These are phyloP conservation scores for Reinhardtius hippoglossoides DNA, from an alignment of 2,113 vertebrate species.

Conservation along the genomic window DNA sequence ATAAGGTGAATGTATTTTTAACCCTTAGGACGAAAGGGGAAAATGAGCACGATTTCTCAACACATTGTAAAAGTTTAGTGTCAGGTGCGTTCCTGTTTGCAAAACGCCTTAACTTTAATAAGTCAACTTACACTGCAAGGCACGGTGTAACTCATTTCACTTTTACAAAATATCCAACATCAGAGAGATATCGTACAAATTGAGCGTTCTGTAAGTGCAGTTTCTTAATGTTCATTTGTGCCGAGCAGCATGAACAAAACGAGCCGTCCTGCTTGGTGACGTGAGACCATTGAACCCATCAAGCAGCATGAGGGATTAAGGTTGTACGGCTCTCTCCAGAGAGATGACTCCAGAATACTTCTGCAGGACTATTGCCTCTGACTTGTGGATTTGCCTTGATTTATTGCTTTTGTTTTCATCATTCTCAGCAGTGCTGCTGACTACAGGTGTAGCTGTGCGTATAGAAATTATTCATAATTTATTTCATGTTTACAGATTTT, in stretches of 20 bases:
- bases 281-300: conserved; percentile 32
- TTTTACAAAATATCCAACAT: neutral
- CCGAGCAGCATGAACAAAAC: conserved; percentile 1
- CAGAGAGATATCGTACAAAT: neutral
- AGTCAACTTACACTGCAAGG: neutral
- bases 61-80: neutral
- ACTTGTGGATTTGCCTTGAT: conserved; percentile 62
- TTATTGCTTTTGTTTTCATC: conserved; percentile 77
- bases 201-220: neutral
- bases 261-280: neutral
- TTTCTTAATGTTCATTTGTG: neutral
- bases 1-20: neutral
- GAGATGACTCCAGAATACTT: conserved; percentile 54
- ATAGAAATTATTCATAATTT: conserved; percentile 72
- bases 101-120: neutral
- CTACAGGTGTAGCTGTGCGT: conserved; percentile 62
- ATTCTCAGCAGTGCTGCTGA: conserved; percentile 63
- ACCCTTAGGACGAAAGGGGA: neutral
- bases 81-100: neutral
- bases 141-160: neutral
- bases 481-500: conserved; percentile 53
- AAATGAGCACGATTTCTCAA: neutral
- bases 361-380: conserved; percentile 51
- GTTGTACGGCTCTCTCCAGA: conserved; percentile 41
- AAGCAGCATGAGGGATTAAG: conserved; percentile 30